Conservation (phyloP, 2,797 vertebrate genomes). For the Atherinosoma microstoma region DNA sequence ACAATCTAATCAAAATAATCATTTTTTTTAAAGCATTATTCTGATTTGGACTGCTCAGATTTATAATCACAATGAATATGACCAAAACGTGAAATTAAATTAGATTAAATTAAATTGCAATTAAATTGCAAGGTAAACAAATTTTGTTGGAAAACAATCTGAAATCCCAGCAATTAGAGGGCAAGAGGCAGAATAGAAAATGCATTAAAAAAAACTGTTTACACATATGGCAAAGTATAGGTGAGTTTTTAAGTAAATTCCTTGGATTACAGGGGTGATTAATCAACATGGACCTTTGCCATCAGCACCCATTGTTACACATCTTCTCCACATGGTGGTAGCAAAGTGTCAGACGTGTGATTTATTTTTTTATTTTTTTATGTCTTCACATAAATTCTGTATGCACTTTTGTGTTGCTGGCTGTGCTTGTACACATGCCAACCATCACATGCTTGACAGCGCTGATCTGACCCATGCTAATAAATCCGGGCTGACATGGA, state of each 20-base stretch:
- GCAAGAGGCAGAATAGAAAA: too few relatives aligned
- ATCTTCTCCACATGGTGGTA: constrained; percentile 70
- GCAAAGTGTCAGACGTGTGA: constrained; percentile 42
- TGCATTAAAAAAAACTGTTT: too few relatives aligned
- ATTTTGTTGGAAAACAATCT: too few relatives aligned
- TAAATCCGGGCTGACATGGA: constrained; percentile 81
- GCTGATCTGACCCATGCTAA: constrained; percentile 66
- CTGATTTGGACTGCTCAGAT: too few relatives aligned
- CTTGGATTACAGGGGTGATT: neutral
- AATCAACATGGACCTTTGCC: neutral
- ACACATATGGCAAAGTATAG: too few relatives aligned
- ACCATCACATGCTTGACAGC: constrained; percentile 57
- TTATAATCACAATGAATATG: too few relatives aligned
- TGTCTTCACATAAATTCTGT: neutral
- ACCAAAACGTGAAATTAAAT: too few relatives aligned
- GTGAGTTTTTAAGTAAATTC: neutral
- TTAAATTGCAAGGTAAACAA: too few relatives aligned
- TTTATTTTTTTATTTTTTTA: neutral
- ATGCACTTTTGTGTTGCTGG: neutral
- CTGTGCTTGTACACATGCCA: constrained; percentile 23
- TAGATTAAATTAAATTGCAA: too few relatives aligned
- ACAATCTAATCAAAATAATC: too few relatives aligned
- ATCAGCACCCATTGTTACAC: neutral
- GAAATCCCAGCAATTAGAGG: too few relatives aligned
- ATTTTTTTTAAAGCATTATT: too few relatives aligned